phyloP scores from a whole-genome alignment of 2,888 invertebrate species.

The Acanthosoma haemorrhoidale region DNA sequence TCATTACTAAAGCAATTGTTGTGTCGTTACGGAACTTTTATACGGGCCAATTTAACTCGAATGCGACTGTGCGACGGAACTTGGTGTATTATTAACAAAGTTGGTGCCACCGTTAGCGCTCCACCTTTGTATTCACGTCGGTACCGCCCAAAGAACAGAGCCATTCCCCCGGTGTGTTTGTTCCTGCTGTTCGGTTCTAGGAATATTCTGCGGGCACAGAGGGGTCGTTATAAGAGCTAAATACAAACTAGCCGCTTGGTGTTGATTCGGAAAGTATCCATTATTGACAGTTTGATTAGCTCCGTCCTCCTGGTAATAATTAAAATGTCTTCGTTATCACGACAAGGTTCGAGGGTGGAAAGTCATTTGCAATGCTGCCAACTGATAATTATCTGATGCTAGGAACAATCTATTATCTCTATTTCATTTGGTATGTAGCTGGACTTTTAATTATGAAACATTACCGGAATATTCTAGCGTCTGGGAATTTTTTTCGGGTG shows the following conservation, averaged over 20 bases:
- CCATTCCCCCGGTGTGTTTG: background rate
- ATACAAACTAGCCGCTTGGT: no score
- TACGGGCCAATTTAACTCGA: conserved; percentile 1
- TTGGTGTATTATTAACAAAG: background rate
- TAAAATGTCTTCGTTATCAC: background rate
- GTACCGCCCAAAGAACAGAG: background rate
- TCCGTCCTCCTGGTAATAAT: no score
- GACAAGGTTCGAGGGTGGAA: no score
- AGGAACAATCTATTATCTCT: no score
- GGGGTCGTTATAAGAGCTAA: no score
- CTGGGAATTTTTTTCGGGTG: no score
- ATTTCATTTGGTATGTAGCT: no score
- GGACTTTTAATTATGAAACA: no score
- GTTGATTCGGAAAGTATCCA: background rate
- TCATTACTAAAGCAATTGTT: no score
- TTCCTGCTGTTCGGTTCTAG: no score
- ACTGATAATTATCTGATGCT: no score
- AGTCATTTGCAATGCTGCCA: background rate
- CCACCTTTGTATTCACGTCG: background rate
- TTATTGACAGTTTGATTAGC: background rate
- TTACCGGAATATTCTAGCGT: no score
- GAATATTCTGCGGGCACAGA: background rate
- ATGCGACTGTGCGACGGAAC: background rate
- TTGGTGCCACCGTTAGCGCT: background rate
- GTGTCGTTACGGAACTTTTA: background rate